phyloP scores from a whole-genome alignment of 2,888 invertebrate species.

The Archaeoteleia sp. region DNA sequence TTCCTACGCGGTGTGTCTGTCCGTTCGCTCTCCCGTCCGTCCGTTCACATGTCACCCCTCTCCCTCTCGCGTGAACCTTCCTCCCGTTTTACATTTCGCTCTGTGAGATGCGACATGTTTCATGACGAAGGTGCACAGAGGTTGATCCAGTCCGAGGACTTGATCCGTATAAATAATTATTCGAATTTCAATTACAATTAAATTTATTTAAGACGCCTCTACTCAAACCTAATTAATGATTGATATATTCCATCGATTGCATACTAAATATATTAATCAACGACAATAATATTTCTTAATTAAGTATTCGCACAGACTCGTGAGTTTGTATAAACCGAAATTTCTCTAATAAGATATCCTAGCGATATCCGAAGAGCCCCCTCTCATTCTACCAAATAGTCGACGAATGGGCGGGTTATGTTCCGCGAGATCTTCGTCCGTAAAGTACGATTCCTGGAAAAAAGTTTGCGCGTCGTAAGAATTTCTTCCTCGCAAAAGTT shows the following conservation, averaged over 20 bases:
- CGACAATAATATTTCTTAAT: too few species aligned
- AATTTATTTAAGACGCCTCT: too few species aligned
- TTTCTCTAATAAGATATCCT: too few species aligned
- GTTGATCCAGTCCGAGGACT: not conserved
- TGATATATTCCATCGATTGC: too few species aligned
- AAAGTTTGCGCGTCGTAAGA: constrained; percentile 56
- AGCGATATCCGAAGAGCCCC: constrained; percentile 28
- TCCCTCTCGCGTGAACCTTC: constrained; percentile 12
- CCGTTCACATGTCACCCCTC: constrained; percentile 21
- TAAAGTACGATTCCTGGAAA: constrained; percentile 52
- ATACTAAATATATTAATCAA: too few species aligned
- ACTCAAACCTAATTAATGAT: too few species aligned
- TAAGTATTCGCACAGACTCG: too few species aligned
- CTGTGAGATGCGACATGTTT: not conserved
- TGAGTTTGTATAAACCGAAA: too few species aligned
- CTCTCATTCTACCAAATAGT: not conserved
- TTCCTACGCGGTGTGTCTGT: constrained; percentile 63
- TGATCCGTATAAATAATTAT: not conserved
- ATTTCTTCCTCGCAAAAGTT: constrained; percentile 58
- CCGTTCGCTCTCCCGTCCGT: constrained; percentile 51
- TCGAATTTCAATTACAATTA: too few species aligned
- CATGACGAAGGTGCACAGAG: constrained; percentile 8
- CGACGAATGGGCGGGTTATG: constrained; percentile 23
- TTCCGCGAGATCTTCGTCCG: constrained; percentile 36
- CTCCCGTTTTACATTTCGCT: constrained; percentile 10